Evolutionary conservation across 1,140 invertebrate genomes (phyloP).

Genomic region (Tetramorium alpestre): DNA sequence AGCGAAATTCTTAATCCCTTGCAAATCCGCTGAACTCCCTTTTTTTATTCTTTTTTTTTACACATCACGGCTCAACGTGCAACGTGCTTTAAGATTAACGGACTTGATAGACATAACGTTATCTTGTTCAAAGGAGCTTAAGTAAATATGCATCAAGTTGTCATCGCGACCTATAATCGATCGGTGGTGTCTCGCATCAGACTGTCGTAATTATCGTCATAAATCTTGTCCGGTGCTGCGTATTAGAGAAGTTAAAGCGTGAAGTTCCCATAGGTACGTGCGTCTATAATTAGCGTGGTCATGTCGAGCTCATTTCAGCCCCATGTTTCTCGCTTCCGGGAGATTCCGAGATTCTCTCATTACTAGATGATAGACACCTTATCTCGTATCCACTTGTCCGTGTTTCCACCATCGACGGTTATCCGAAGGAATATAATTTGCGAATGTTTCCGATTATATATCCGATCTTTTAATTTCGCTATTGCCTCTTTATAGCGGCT

Average conservation of each 20-base stretch:
- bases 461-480: slow-evolving; percentile 20
- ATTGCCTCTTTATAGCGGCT: slow-evolving; percentile 24
- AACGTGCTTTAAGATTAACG: neutral
- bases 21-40: neutral
- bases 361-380: neutral
- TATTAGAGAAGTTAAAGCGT: slow-evolving; percentile 5
- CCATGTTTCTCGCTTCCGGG: neutral
- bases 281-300: slow-evolving; percentile 56
- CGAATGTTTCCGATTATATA: slow-evolving; percentile 1
- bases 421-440: neutral
- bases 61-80: neutral
- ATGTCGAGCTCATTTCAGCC: neutral
- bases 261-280: neutral
- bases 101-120: too few species aligned
- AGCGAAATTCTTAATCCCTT: neutral
- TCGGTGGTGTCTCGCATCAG: slow-evolving; percentile 18
- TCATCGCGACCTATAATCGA: slow-evolving; percentile 45
- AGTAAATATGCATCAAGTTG: too few species aligned
- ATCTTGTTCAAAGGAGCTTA: too few species aligned
- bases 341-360: neutral
- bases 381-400: neutral
- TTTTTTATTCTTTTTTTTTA: neutral
- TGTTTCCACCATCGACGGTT: neutral
- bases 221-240: slow-evolving; percentile 49
- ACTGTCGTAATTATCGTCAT: slow-evolving; percentile 63